Evolutionary conservation across 2,888 invertebrate species (phyloP), one percentile per base, ranked within the genome.

Genomic region (Brachyopa scutellaris): DNA sequence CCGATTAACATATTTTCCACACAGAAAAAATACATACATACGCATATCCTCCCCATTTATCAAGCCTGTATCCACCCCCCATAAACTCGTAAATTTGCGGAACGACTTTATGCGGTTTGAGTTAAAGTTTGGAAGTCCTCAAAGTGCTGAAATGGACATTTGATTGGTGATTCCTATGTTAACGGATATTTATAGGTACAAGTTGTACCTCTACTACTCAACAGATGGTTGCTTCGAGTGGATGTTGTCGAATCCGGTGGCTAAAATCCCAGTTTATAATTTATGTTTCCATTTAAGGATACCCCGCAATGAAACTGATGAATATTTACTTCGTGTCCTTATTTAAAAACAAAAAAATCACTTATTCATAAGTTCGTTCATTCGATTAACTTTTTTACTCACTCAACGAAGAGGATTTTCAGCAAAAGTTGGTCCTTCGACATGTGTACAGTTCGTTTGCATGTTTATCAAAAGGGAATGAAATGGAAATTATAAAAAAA

Each of bases 311-410:
- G 2, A 13, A 26, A 45, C 8, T 45, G 13, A 53, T 53, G 66
- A 66, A 40, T 40, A 66, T 66, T 40, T 33, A 42, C 13, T 42
- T 42, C 7, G 53, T 42, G 15, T 33, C 33, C 23, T n/a, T n/a
- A n/a, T n/a, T n/a, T n/a, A n/a, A n/a, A n/a, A 53, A 45, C 55
- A 53, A 42, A 33, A 53, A 67, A 67, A 57, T 67, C 55, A 67
- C 55, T 33, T 67, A 67, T 57, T 67, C 67, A 55, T 55, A n/a
- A 31, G 53, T n/a, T 13, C 15, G 6, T 26, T 49, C 29, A 29
- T 26, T 49, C 17, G n/a, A 19, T 29, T 51, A 11, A 31, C 23
- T 40, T 29, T 29, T 7, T 40, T 31, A n/a, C 23, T 31, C 11
- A 31, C 29, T 61, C n/a, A 19, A 33, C n/a, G 15, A 45, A 21